phyloP scores from a whole-genome alignment of 2,797 vertebrate genomes.

The Hirundo rustica region DNA sequence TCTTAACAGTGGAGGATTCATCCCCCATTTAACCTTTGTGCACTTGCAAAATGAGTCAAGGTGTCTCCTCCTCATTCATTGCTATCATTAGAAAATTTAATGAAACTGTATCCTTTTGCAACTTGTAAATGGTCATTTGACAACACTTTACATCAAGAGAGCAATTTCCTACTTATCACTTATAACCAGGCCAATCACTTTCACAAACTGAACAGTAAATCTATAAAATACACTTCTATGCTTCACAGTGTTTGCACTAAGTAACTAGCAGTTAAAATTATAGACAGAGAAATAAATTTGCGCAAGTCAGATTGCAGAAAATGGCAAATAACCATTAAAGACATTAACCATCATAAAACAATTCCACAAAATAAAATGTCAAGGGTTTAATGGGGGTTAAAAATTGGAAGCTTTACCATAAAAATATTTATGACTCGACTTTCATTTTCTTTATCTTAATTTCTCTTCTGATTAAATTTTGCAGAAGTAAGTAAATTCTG shows the following conservation, averaged over 20 bases:
- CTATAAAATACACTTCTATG: constrained; percentile 52
- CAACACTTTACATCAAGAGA: constrained; percentile 15
- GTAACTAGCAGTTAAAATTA: constrained; percentile 16
- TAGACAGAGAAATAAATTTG: background rate
- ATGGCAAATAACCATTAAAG: background rate
- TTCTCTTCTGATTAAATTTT: background rate
- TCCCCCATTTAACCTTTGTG: background rate
- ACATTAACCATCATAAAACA: background rate
- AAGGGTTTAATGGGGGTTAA: background rate
- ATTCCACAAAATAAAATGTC: background rate
- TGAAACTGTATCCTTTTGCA: constrained; percentile 40
- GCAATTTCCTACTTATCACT: constrained; percentile 59
- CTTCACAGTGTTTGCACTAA: constrained; percentile 2
- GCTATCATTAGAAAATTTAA: constrained; percentile 60
- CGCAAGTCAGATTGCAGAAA: background rate
- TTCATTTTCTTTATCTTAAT: background rate
- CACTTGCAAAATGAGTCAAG: background rate
- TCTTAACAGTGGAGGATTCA: background rate
- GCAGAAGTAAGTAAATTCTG: background rate
- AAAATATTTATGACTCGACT: background rate
- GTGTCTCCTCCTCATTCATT: constrained; percentile 6
- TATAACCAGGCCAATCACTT: constrained; percentile 28
- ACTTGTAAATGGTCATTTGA: constrained; percentile 53
- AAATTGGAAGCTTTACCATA: background rate
- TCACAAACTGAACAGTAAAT: constrained; percentile 50